Evolutionary conservation across 2,797 vertebrate species (phyloP).

Genomic region (Vultur gryphus): DNA sequence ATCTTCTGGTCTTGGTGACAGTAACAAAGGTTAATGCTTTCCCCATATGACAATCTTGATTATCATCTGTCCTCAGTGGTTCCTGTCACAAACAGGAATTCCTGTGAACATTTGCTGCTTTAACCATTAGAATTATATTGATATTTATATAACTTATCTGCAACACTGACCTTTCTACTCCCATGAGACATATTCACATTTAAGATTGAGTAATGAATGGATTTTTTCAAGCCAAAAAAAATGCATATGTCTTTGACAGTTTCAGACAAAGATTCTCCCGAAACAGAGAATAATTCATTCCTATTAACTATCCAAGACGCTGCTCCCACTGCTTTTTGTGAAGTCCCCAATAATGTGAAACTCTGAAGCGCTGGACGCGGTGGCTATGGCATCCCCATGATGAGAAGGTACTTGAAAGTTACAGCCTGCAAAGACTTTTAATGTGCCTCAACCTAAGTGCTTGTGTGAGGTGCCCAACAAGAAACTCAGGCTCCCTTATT

Average conservation of each 20-base stretch:
- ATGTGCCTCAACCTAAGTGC: background rate
- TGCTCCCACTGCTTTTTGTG: background rate
- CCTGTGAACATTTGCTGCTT: background rate
- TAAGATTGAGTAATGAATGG: background rate
- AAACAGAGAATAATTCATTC: background rate
- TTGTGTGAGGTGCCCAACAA: background rate
- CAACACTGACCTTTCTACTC: background rate
- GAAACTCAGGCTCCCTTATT: background rate
- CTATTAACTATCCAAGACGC: background rate
- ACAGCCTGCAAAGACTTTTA: background rate
- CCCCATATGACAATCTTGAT: background rate
- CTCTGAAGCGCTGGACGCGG: rapidly evolving
- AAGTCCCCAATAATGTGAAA: background rate
- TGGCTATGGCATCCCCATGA: background rate
- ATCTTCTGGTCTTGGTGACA: background rate
- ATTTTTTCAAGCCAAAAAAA: background rate
- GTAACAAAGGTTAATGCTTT: background rate
- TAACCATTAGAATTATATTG: background rate
- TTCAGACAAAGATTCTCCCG: background rate
- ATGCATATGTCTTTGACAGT: background rate
- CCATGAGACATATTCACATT: background rate
- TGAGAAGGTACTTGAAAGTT: background rate
- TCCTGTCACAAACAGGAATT: background rate
- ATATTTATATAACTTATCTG: background rate
- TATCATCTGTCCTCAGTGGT: background rate